Evolutionary conservation across 1,140 invertebrate genomes (phyloP).

Genomic region (Zophobas morio): DNA sequence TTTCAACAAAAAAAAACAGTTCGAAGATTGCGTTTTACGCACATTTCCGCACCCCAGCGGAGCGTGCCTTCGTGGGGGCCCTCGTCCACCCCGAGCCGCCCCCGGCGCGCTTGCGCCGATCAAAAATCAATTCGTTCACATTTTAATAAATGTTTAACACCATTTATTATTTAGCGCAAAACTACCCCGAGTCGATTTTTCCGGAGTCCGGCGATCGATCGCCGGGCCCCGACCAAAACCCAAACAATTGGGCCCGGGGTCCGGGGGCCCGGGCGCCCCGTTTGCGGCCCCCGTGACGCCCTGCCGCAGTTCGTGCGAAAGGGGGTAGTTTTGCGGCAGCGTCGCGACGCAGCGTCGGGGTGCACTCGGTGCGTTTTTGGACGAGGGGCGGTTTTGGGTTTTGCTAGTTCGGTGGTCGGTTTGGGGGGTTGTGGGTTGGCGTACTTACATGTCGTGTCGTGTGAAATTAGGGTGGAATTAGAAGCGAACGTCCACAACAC

Average conservation of each 20-base stretch:
- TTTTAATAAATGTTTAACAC: conserved; percentile 1
- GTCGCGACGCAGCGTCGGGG: not conserved
- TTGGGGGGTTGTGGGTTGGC: too few species aligned
- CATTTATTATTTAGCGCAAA: not conserved
- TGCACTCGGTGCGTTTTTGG: too few species aligned
- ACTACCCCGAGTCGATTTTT: not conserved
- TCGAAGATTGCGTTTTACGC: not conserved
- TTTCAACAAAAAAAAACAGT: too few species aligned
- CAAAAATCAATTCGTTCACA: conserved; percentile 38
- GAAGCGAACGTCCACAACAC: conserved; percentile 43
- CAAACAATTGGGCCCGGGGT: not conserved
- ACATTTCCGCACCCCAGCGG: not conserved
- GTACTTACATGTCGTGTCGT: conserved; percentile 27
- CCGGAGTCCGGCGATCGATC: not conserved
- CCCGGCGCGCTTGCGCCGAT: conserved; percentile 32
- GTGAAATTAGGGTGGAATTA: conserved; percentile 22
- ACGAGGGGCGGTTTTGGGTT: too few species aligned
- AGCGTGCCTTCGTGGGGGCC: not conserved
- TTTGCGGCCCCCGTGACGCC: not conserved
- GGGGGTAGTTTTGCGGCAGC: not conserved
- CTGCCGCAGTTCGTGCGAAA: not conserved
- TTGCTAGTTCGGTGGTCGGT: too few species aligned
- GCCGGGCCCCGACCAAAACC: too few species aligned
- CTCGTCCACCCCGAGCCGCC: not conserved
- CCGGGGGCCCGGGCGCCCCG: too few species aligned